Base-by-base conservation (phyloP, 1,140 invertebrate genomes). In the Saccostrea glomerata region DNA sequence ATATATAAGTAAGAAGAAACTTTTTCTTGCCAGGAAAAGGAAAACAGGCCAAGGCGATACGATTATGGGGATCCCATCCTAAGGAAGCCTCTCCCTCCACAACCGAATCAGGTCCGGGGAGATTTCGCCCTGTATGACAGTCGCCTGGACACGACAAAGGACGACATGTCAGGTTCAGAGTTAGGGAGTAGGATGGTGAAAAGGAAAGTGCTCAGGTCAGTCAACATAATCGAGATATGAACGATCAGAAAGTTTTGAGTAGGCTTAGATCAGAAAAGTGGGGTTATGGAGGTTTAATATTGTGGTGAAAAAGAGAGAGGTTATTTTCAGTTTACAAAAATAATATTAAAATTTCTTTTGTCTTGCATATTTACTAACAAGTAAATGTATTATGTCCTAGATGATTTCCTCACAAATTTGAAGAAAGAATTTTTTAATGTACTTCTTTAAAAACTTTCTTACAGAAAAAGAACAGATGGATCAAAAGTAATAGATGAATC, bases 401-500 rank as follows among this genome's bases (percentile, higher is more conserved):
- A 58, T 58, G 17, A 17, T 15, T 58, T 2, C 56, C 17, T 58
- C 13, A 58, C 1, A 11, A 58, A 58, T 58, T 2, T 58, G 9
- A 58, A 58, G 9, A 15, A 1, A 15, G 1, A 4, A 73, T 73
- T 73, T 73, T 12, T 25, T 25, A 13, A 12, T 17, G 12, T 13
- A 30, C 36, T 73, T 36, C 7, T 73, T 47, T 47, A 47, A 47
- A 47, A 47, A 47, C 40, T 12, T 73, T 77, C 7, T 87, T 89
- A 83, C 77, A 93, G 92, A 86, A 93, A 92, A 87, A 90, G 91
- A 70, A 90, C 92, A 77, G 90, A 92, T 88, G 92, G 92, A 15
- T 90, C 91, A 17, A 93, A 91, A 87, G 90, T 91, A 60, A 91
- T 93, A 36, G 92, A 93, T 89, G 92, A 93, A 86, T 92, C 92